phyloP scores from a whole-genome alignment of 2,797 vertebrate genomes.

The Esox masquinongy region DNA sequence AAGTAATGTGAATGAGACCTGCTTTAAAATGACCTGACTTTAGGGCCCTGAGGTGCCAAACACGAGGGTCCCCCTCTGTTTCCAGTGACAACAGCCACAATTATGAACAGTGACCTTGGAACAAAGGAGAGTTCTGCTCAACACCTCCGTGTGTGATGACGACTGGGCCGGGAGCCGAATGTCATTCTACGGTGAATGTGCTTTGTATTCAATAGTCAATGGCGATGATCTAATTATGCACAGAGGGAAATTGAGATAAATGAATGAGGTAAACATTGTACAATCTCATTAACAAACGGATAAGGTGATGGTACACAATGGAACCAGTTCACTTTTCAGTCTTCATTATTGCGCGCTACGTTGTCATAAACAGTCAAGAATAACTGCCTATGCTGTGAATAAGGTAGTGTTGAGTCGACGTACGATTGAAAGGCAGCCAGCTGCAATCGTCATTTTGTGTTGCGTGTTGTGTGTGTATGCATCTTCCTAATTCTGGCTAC shows the following conservation, averaged over 20 bases:
- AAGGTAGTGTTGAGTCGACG: too few relatives aligned
- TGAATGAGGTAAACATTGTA: background rate
- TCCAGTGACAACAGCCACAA: constrained; percentile 7
- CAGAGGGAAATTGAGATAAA: background rate
- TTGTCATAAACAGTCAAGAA: background rate
- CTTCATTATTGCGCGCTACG: background rate
- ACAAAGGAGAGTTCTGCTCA: background rate
- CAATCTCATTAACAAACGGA: background rate
- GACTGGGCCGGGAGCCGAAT: background rate
- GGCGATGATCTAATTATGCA: background rate
- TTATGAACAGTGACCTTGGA: constrained; percentile 5
- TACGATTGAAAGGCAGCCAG: too few relatives aligned
- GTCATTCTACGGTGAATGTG: background rate
- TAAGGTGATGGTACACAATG: background rate
- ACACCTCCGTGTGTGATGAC: background rate
- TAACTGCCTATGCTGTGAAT: background rate
- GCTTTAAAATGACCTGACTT: background rate
- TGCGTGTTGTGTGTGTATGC: too few relatives aligned
- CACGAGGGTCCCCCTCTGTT: background rate
- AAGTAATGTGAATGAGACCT: background rate
- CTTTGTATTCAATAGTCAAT: background rate
- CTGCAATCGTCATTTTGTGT: too few relatives aligned
- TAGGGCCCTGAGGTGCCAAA: background rate
- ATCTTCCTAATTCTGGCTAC: too few relatives aligned
- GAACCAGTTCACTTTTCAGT: background rate